Evolutionary conservation across 2,888 invertebrate genomes (phyloP).

Genomic region (Sturmia bella): DNA sequence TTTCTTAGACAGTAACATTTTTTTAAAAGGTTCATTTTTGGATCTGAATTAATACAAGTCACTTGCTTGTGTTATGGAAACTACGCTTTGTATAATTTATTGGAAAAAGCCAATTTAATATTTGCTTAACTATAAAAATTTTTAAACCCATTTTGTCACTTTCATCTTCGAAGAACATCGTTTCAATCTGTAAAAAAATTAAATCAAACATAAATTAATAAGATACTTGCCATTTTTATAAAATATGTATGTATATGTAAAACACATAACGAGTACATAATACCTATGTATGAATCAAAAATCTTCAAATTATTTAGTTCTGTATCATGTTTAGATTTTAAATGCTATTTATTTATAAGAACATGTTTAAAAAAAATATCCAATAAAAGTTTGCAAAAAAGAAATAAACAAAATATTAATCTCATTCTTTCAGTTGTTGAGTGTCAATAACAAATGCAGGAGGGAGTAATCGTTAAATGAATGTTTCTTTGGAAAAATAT

Average conservation of each 20-base stretch:
- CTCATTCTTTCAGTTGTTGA: no score
- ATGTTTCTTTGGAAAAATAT: no score
- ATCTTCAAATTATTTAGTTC: slow-evolving; percentile 8
- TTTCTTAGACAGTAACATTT: no score
- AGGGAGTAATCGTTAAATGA: no score
- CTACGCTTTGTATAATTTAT: no score
- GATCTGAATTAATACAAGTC: no score
- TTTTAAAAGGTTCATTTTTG: no score
- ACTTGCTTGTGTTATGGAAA: no score
- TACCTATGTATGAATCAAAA: slow-evolving; percentile 33
- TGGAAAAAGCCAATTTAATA: slow-evolving; percentile 3
- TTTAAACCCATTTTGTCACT: not conserved
- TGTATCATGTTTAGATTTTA: slow-evolving; percentile 27
- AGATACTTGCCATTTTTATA: slow-evolving; percentile 64
- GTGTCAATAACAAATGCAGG: no score
- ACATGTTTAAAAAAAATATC: slow-evolving; percentile 31
- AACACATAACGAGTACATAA: not conserved
- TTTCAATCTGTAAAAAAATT: slow-evolving; percentile 64
- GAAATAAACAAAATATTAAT: not conserved
- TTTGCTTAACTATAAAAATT: not conserved
- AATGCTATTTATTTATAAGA: slow-evolving; percentile 39
- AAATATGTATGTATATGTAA: no score
- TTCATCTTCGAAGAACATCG: slow-evolving; percentile 10
- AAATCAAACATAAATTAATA: slow-evolving; percentile 32
- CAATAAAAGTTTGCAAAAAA: slow-evolving; percentile 25